Evolutionary conservation across 2,113 vertebrate species (phyloP).

Genomic region (Melanotaenia duboulayi): DNA sequence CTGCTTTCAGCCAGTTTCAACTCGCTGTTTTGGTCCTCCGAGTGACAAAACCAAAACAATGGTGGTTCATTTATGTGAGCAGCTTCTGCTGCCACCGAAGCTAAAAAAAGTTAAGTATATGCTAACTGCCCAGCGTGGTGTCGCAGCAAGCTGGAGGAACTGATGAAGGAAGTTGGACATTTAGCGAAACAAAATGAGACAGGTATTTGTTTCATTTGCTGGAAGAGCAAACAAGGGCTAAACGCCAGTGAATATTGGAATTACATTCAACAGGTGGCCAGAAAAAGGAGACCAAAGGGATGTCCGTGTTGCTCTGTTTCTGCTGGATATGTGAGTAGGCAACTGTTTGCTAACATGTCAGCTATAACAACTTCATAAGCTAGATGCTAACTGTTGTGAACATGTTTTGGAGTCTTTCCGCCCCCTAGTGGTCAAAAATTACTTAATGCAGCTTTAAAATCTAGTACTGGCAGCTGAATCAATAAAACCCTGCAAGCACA

Average conservation of each 20-base stretch:
- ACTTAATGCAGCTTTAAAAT: constrained; percentile 72
- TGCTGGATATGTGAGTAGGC: constrained; percentile 82
- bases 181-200: constrained; percentile 17
- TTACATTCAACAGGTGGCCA: constrained; percentile 83
- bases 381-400: constrained; percentile 74
- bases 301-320: constrained; percentile 82
- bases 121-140: constrained; percentile 11
- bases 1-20: constrained; percentile 26
- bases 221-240: constrained; percentile 58
- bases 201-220: constrained; percentile 30
- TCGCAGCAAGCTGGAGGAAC: constrained; percentile 25
- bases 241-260: constrained; percentile 78
- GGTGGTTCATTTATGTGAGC: neutral
- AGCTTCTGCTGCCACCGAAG: constrained; percentile 4
- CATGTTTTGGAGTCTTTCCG: constrained; percentile 77
- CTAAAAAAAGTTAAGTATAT: constrained; percentile 14
- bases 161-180: constrained; percentile 28
- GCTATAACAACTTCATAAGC: constrained; percentile 75
- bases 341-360: constrained; percentile 79
- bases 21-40: constrained; percentile 40
- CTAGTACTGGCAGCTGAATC: constrained; percentile 64
- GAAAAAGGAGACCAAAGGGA: constrained; percentile 81
- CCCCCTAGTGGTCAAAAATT: constrained; percentile 78
- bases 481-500: constrained; percentile 49
- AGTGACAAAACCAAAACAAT: constrained; percentile 34